Conservation (phyloP, 1,140 invertebrate species). For the Ridgeia piscesae region DNA sequence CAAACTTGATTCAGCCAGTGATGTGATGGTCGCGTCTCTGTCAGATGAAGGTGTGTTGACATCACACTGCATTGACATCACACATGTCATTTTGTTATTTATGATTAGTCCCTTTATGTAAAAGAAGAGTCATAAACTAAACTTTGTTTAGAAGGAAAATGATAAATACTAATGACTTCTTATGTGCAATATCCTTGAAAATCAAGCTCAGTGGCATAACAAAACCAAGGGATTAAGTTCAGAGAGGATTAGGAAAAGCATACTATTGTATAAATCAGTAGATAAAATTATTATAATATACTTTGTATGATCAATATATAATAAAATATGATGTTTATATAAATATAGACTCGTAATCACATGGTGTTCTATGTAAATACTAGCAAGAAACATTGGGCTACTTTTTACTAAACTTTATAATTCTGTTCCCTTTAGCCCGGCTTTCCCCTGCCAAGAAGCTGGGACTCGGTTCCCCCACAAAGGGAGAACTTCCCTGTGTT, state of each 20-base stretch:
- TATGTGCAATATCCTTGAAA: too few species aligned
- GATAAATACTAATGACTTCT: too few species aligned
- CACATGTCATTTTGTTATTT: not conserved
- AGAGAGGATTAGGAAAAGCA: too few species aligned
- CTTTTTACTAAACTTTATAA: not conserved
- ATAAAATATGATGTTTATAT: too few species aligned
- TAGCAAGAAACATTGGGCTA: not conserved
- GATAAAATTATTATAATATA: not conserved
- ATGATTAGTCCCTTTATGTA: not conserved
- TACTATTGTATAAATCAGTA: not conserved
- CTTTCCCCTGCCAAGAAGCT: not conserved
- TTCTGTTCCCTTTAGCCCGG: not conserved
- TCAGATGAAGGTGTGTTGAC: not conserved
- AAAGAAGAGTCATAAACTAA: too few species aligned
- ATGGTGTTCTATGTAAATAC: too few species aligned
- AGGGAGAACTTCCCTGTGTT: conserved; percentile 11
- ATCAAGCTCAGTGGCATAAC: too few species aligned
- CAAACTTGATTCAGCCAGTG: not conserved
- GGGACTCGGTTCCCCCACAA: not conserved
- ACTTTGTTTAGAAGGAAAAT: too few species aligned
- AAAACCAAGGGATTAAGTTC: too few species aligned
- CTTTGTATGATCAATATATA: not conserved
- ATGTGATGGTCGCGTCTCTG: not conserved
- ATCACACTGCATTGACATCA: not conserved
- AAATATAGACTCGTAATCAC: too few species aligned